These are phyloP conservation scores for Erebia epiphron DNA, from an alignment of 2,888 invertebrate genomes.

Conservation along the genomic window DNA sequence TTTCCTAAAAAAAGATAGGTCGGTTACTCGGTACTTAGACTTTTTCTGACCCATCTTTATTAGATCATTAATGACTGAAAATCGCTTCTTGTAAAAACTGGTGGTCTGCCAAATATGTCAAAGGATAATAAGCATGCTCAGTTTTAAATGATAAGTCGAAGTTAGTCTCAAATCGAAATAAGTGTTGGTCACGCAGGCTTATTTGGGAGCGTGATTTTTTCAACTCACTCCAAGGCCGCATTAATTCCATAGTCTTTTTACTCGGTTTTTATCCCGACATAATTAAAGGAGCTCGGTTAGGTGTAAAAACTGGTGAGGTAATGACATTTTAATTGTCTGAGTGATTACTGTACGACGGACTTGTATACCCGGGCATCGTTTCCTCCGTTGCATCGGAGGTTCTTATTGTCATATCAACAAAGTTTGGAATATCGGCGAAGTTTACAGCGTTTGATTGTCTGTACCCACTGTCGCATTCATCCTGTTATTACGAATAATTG, in stretches of 20 bases:
- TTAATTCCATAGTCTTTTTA: slow-evolving; percentile 55
- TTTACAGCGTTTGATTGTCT: slow-evolving; percentile 20
- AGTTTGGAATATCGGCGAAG: slow-evolving; percentile 18
- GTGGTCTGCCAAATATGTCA: slow-evolving; percentile 4
- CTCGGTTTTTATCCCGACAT: slow-evolving; percentile 60
- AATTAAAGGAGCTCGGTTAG: slow-evolving; percentile 73
- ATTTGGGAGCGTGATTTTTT: slow-evolving; percentile 46
- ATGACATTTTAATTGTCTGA: slow-evolving; percentile 81
- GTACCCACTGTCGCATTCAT: slow-evolving; percentile 74
- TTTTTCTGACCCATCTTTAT: neutral
- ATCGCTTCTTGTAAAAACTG: neutral
- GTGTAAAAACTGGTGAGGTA: slow-evolving; percentile 76
- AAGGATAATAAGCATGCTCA: slow-evolving; percentile 2
- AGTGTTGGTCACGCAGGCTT: slow-evolving; percentile 41
- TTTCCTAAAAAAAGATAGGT: too few species aligned
- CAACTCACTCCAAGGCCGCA: slow-evolving; percentile 40
- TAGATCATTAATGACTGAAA: neutral
- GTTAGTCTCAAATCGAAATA: slow-evolving; percentile 24
- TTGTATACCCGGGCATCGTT: slow-evolving; percentile 35
- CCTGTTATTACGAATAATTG: slow-evolving; percentile 82
- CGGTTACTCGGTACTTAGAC: neutral
- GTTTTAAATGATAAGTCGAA: slow-evolving; percentile 14
- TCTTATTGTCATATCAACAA: slow-evolving; percentile 35
- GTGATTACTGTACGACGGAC: slow-evolving; percentile 71
- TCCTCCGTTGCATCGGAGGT: slow-evolving; percentile 32